These are phyloP conservation scores for Dione vanillae DNA, from an alignment of 2,888 invertebrate genomes.

Conservation along the genomic window DNA sequence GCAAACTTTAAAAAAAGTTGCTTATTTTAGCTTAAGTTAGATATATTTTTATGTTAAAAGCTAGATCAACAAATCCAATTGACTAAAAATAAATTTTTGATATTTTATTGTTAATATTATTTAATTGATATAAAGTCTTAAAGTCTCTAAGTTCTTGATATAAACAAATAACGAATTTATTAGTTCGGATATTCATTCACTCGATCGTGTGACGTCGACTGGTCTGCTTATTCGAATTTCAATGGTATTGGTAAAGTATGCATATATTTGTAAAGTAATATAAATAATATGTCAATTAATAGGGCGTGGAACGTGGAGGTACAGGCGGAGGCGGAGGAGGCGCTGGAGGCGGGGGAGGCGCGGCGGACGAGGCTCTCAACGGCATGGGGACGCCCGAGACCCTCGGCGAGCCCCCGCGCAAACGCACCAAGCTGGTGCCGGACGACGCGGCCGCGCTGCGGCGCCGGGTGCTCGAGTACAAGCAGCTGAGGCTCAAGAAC, in stretches of 20 bases:
- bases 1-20: too few species aligned
- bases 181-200: too few species aligned
- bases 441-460: constrained; percentile 77
- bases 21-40: too few species aligned
- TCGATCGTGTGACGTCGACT: too few species aligned
- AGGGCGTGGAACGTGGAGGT: constrained; percentile 71
- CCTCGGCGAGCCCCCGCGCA: constrained; percentile 67
- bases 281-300: constrained; percentile 44
- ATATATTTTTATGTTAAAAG: too few species aligned
- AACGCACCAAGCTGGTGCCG: constrained; percentile 60
- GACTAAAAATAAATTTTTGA: too few species aligned
- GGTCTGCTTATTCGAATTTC: too few species aligned
- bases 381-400: constrained; percentile 52
- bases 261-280: not conserved
- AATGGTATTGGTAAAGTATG: not conserved
- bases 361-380: constrained; percentile 54
- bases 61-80: too few species aligned
- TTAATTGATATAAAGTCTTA: too few species aligned
- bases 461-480: constrained; percentile 88
- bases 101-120: too few species aligned
- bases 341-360: constrained; percentile 52
- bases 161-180: too few species aligned
- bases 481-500: constrained; percentile 87
- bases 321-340: constrained; percentile 13
- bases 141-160: too few species aligned